Evolutionary conservation across 92 coral and sea anemone genomes (phyloP), one percentile per base, ranked within the genome.

Genomic region (Nematostella vectensis): DNA sequence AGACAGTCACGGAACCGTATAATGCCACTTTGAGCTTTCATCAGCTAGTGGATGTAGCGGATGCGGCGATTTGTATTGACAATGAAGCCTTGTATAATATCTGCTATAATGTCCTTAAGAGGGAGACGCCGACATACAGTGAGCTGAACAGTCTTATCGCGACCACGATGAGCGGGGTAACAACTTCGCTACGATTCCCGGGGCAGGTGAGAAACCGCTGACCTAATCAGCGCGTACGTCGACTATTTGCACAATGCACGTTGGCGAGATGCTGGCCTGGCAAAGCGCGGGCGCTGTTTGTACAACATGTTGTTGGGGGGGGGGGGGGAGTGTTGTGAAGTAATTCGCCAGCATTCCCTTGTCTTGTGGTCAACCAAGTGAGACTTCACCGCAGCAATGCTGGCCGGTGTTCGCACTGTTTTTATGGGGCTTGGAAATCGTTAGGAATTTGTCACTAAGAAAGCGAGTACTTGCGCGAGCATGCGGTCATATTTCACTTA

Each of bases 1-100:
- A 89, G 48, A 89, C 97, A 27, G 83, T 89, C 15, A 87, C 94
- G 3, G 97, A 89, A 69, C 97, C 97, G 6, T 89, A 89, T 44
- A 89, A 89, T 53, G 97, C 97, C 1, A 89, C 94, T 6, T 48
- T 89, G 27, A 80, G 95, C 38, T 85, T 89, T 49, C 97, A 89
- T 65, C 95, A 85, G 25, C 77, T 89, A 3, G 83, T 85, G 29
- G 95, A 85, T 58, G 68, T 85, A 50, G 84, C 88, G 16, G 95
- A 85, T 62, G 95, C 88, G 24, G 79, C 88, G 19, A 70, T 85
- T 57, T 85, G 95, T 71, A 82, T 85, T 17, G 95, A 85, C 40
- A 85, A 85, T 38, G 95, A 85, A 49, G 95, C 95, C 25, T 62
- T 85, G 68, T 85, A 80, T 54, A 82, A 70, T 63, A 85, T 85